Conservation (phyloP, 1,140 invertebrate species). For the Antheraea pernyi region DNA sequence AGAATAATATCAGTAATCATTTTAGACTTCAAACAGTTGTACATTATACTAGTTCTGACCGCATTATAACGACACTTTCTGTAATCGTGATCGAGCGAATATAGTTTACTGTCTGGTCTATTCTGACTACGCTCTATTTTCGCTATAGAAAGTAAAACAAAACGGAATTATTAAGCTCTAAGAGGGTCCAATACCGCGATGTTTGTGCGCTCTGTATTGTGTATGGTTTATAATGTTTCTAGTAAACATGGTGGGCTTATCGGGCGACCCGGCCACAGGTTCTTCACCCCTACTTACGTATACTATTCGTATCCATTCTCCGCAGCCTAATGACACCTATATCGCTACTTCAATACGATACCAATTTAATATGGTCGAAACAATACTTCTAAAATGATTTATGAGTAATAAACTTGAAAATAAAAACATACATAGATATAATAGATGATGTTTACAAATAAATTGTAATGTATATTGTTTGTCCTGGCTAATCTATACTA, state of each 20-base stretch:
- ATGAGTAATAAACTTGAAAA: too few relatives aligned
- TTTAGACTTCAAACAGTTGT: too few relatives aligned
- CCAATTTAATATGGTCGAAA: not conserved
- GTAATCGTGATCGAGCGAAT: too few relatives aligned
- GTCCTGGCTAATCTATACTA: too few relatives aligned
- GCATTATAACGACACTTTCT: too few relatives aligned
- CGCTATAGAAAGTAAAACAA: conserved; percentile 3
- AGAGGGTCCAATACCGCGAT: conserved; percentile 57
- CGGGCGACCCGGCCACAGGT: conserved; percentile 46
- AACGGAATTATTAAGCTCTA: conserved; percentile 40
- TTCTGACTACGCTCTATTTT: not conserved
- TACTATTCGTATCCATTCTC: not conserved
- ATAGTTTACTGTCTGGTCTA: too few relatives aligned
- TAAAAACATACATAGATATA: too few relatives aligned
- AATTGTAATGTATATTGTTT: too few relatives aligned
- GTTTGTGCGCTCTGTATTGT: conserved; percentile 36
- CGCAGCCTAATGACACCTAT: not conserved
- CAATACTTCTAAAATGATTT: not conserved
- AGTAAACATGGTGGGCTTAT: conserved; percentile 57
- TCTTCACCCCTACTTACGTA: conserved; percentile 54
- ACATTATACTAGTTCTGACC: too few relatives aligned
- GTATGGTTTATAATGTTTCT: conserved; percentile 51
- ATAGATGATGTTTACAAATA: too few relatives aligned
- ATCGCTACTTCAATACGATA: not conserved
- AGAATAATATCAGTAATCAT: too few relatives aligned